Conservation (phyloP, 64 coral and sea anemone species). For the Porites lutea region DNA sequence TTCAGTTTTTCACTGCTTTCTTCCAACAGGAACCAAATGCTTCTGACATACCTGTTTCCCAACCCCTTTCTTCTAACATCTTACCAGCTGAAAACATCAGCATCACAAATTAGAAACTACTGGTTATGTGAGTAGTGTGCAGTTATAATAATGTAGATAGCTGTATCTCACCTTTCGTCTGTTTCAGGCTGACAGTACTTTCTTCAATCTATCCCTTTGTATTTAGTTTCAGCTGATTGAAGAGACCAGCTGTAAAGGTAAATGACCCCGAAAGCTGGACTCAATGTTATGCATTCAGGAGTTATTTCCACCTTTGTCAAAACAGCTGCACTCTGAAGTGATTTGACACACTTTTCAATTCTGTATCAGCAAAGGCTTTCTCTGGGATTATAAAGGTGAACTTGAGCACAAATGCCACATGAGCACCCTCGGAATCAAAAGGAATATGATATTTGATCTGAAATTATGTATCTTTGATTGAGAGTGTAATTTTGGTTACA, state of each 20-base stretch:
- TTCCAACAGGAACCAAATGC: no score
- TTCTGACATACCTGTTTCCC: no score
- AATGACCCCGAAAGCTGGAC: conserved; percentile 7
- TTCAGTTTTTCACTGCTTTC: no score
- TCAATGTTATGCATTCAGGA: not conserved
- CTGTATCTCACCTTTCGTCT: conserved; percentile 11
- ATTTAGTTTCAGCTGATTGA: conserved; percentile 30
- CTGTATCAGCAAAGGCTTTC: conserved; percentile 57
- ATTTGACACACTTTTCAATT: conserved; percentile 36
- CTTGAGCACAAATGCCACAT: conserved; percentile 40
- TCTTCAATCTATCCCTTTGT: not conserved
- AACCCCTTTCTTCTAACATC: no score
- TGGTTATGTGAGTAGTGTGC: no score
- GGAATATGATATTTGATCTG: not conserved
- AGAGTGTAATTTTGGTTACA: no score
- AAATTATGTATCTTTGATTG: no score
- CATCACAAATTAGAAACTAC: no score
- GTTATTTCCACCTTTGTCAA: not conserved
- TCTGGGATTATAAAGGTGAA: conserved; percentile 10
- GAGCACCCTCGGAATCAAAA: conserved; percentile 23
- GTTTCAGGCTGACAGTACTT: conserved; percentile 10
- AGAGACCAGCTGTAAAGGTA: conserved; percentile 42
- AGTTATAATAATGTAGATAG: no score
- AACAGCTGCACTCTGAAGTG: not conserved
- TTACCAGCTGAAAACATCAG: no score